Evolutionary conservation across 1,140 invertebrate genomes (phyloP).

Genomic region (Popillia japonica): DNA sequence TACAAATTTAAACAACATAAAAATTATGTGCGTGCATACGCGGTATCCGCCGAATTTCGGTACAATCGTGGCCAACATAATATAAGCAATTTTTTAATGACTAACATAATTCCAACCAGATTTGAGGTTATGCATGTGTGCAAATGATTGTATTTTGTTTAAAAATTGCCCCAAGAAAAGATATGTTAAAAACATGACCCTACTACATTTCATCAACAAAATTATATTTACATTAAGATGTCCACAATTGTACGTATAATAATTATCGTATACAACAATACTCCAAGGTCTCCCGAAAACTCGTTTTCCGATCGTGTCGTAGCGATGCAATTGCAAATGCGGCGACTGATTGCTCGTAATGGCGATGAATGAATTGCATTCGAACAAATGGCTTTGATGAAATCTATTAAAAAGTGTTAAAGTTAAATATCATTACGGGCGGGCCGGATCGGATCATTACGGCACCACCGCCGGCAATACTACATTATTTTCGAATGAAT

Average conservation of each 20-base stretch:
- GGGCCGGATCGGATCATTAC: neutral
- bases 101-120: no score
- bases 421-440: conserved; percentile 25
- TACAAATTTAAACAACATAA: conserved; percentile 7
- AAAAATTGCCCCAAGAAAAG: no score
- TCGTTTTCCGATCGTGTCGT: neutral
- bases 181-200: no score
- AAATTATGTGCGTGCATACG: neutral
- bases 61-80: no score
- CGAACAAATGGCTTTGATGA: conserved; percentile 24
- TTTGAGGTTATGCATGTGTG: no score
- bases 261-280: no score
- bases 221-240: no score
- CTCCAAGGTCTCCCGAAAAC: neutral
- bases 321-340: neutral
- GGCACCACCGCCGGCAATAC: neutral
- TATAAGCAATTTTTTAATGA: no score
- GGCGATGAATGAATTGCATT: conserved; percentile 20
- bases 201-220: no score
- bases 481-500: conserved; percentile 22
- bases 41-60: no score
- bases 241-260: no score
- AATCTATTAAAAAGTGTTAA: conserved; percentile 32
- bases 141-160: no score
- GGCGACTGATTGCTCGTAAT: conserved; percentile 16